phyloP scores from a whole-genome alignment of 2,113 vertebrate genomes.

The Sturnira hondurensis region DNA sequence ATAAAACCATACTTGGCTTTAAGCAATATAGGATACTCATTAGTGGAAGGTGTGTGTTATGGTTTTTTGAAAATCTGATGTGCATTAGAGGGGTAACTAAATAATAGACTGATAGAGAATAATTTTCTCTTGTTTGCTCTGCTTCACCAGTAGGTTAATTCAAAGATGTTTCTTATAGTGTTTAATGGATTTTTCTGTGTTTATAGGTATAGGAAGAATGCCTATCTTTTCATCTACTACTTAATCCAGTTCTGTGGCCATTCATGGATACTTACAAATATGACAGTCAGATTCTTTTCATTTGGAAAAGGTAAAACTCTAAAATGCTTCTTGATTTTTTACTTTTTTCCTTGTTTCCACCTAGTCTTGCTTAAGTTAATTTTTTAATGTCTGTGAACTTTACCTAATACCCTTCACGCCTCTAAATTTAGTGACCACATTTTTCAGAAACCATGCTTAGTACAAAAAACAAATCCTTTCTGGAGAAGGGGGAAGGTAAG shows the following conservation, averaged over 20 bases:
- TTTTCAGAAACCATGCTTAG: neutral
- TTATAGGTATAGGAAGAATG: slow-evolving; percentile 84
- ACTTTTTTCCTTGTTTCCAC: neutral
- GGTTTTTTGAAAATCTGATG: neutral
- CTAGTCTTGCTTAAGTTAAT: neutral
- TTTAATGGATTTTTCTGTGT: slow-evolving; percentile 55
- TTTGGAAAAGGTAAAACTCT: slow-evolving; percentile 90
- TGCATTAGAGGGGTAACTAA: neutral
- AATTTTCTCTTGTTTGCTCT: neutral
- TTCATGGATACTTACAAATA: slow-evolving; percentile 96
- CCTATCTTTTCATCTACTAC: slow-evolving; percentile 91
- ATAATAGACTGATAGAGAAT: neutral
- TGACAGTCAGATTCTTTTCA: slow-evolving; percentile 89
- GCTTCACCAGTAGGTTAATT: neutral
- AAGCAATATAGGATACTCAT: neutral
- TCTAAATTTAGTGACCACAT: neutral
- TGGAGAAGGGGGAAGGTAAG: neutral
- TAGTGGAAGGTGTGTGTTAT: neutral
- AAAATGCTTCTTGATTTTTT: slow-evolving; percentile 26
- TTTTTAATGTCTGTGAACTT: neutral
- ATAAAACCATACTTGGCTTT: neutral
- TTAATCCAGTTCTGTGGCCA: slow-evolving; percentile 96
- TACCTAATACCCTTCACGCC: neutral
- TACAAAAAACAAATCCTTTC: neutral
- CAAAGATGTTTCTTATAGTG: neutral